These are phyloP conservation scores for Noctua pronuba DNA, from an alignment of 2,888 invertebrate species.

Conservation along the genomic window DNA sequence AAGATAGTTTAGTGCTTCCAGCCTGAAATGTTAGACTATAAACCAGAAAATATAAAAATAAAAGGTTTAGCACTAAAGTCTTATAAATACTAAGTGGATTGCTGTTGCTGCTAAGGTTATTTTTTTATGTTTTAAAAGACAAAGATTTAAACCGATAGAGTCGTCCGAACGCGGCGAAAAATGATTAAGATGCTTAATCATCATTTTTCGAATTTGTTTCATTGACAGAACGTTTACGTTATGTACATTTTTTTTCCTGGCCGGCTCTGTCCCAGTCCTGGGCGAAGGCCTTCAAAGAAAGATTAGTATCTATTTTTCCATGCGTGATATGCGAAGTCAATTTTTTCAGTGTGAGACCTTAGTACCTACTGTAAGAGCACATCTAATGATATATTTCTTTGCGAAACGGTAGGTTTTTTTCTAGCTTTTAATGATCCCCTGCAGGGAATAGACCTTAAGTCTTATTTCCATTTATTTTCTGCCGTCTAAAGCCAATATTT, in stretches of 20 bases:
- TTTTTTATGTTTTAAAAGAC: constrained; percentile 10
- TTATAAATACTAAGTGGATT: constrained; percentile 19
- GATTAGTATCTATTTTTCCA: too few relatives aligned
- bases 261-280: too few relatives aligned
- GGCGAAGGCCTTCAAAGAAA: too few relatives aligned
- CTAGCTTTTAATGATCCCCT: neutral
- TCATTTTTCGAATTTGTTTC: too few relatives aligned
- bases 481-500: constrained; percentile 16
- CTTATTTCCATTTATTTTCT: neutral
- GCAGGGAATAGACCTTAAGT: neutral
- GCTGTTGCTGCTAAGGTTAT: constrained; percentile 8
- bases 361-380: neutral
- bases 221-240: neutral
- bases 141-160: neutral
- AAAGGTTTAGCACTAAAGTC: constrained; percentile 18
- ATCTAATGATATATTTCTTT: neutral
- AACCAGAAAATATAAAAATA: constrained; percentile 37
- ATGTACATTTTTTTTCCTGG: too few relatives aligned
- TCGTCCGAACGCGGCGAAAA: neutral
- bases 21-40: constrained; percentile 13
- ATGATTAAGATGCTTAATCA: neutral
- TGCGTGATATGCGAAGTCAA: too few relatives aligned
- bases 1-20: constrained; percentile 23
- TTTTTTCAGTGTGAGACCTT: neutral
- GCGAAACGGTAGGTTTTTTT: constrained; percentile 8